Percentiles rank a stretch among this genome's conserved stretches.
Conservation (phyloP, 2,113 vertebrate species). For the Indicator indicator region DNA sequence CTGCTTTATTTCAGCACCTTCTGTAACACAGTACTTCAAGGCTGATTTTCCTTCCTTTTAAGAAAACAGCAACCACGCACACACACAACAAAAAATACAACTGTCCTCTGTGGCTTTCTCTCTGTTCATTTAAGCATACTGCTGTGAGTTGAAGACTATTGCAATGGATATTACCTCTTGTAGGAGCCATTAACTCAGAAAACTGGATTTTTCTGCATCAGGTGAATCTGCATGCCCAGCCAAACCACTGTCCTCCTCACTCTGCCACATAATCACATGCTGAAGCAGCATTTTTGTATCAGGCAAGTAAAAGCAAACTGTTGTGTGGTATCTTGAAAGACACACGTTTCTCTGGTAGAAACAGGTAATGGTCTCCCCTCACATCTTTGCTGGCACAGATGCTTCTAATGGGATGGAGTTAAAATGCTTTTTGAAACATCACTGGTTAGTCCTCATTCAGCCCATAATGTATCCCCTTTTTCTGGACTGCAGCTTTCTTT, state of each 20-base stretch:
- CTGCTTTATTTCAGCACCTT: not conserved
- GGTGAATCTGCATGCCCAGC: not conserved
- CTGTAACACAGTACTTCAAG: not conserved
- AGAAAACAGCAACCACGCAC: not conserved
- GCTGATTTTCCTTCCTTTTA: not conserved
- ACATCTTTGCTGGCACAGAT: not conserved
- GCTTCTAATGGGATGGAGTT: not conserved
- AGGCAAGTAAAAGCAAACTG: not conserved
- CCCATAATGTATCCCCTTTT: not conserved
- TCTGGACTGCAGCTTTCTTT: not conserved
- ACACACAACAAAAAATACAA: not conserved
- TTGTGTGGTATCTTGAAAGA: not conserved
- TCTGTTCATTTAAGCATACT: not conserved
- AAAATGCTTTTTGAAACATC: no score
- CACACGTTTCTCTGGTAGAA: not conserved
- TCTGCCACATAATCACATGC: not conserved
- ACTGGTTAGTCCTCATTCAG: not conserved
- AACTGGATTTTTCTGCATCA: not conserved
- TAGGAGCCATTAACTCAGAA: not conserved
- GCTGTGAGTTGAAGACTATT: not conserved
- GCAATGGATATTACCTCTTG: not conserved
- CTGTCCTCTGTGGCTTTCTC: not conserved
- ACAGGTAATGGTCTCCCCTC: not conserved
- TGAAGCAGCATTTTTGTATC: not conserved
- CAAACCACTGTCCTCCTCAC: not conserved